Conservation (phyloP, 1,140 invertebrate genomes). For the Aphidius gifuensis region DNA sequence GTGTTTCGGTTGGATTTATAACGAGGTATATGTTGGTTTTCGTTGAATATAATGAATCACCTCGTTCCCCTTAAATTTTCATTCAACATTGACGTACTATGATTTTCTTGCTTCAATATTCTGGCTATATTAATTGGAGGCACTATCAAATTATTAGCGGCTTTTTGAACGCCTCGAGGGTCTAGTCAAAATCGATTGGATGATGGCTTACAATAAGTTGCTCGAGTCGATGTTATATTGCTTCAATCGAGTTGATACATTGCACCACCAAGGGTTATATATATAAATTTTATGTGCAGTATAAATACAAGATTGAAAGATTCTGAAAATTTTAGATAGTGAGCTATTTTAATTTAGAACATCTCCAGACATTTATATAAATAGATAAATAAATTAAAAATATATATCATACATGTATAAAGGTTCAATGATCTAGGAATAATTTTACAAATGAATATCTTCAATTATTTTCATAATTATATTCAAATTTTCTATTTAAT, state of each 20-base stretch:
- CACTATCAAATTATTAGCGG: slow-evolving; percentile 19
- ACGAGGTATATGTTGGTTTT: slow-evolving; percentile 1
- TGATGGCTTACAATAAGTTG: not conserved
- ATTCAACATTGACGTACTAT: not conserved
- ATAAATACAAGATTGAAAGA: too few relatives aligned
- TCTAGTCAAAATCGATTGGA: slow-evolving; percentile 13
- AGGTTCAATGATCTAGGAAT: too few relatives aligned
- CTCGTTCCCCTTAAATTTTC: too few relatives aligned
- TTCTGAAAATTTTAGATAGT: too few relatives aligned
- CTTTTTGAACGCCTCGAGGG: slow-evolving; percentile 21
- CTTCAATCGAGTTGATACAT: slow-evolving; percentile 5
- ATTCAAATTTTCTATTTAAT: too few relatives aligned
- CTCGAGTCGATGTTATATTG: slow-evolving; percentile 5
- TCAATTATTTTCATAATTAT: too few relatives aligned
- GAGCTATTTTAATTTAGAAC: too few relatives aligned
- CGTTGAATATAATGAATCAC: slow-evolving; percentile 1
- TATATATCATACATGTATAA: too few relatives aligned
- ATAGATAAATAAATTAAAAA: too few relatives aligned
- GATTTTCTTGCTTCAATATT: slow-evolving; percentile 2
- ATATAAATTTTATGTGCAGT: not conserved
- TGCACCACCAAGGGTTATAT: not conserved
- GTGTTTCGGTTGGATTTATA: slow-evolving; percentile 5
- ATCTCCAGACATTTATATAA: too few relatives aligned
- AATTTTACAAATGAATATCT: too few relatives aligned
- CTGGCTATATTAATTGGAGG: slow-evolving; percentile 12